Evolutionary conservation across 2,113 vertebrate species (phyloP), one percentile per base, ranked within the genome.

Genomic region (Sinocyclocheilus maitianheensis): DNA sequence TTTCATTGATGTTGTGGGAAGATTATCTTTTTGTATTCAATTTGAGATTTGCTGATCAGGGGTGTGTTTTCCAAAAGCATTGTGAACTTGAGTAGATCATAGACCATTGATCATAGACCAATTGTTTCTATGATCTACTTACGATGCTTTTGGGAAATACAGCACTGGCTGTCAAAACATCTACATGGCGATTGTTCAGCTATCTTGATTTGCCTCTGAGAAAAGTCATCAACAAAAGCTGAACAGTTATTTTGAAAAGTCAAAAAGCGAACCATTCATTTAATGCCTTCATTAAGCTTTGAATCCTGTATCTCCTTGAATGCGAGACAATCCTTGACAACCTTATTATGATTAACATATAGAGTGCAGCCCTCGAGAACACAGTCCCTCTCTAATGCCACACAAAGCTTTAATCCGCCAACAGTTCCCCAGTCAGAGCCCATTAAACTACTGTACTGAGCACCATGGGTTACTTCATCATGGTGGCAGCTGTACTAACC

Each of bases 401-500:
- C 85, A 88, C 88, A 88, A 90, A 84, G 85, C 37, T 34, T 81
- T 87, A 87, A 81, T 86, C 84, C 80, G 60, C 79, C 48, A 82
- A 48, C 86, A 85, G 67, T 81, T 80, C 87, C 86, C 83, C 86
- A 84, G 16, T 81, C 77, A 69, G 75, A 84, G 83, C 87, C 37
- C 71, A 85, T 86, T 78, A 80, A 85, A 81, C 83, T 53, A 77
- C 84, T 85, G 86, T 79, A 86, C 82, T 77, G 62, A 77, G 88
- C 78, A 85, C 84, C 86, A 51, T 74, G 88, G 69, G 85, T 87
- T 81, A 72, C 84, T 83, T 58, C 72, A 51, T 86, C 74, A 84
- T 89, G 71, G 74, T 80, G 87, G 87, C 86, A 91, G 84, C 83
- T 90, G 69, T 90, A 89, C 88, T 90, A 89, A 87, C 79, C 87